Evolutionary conservation across 2,888 invertebrate genomes (phyloP).

Genomic region (Brenthis ino): DNA sequence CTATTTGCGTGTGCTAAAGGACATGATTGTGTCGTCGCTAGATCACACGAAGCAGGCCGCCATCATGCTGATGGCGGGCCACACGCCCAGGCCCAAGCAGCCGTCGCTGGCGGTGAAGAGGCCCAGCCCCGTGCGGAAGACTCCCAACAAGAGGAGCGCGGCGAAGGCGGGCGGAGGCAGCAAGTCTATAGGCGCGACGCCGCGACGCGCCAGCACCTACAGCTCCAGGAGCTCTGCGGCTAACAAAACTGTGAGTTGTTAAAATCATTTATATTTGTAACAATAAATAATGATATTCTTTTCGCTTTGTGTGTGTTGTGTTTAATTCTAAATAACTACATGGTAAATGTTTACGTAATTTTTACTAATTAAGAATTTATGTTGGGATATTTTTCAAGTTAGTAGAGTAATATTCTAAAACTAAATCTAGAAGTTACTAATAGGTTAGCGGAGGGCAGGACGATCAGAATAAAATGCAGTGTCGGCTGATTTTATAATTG

Average conservation of each 20-base stretch:
- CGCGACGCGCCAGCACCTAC: conserved; percentile 22
- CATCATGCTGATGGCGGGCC: conserved; percentile 71
- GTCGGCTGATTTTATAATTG: too few relatives aligned
- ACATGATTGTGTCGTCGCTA: conserved; percentile 41
- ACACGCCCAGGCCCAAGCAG: conserved; percentile 53
- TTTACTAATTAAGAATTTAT: too few relatives aligned
- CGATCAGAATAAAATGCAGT: too few relatives aligned
- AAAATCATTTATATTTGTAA: not conserved
- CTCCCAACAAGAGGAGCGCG: not conserved
- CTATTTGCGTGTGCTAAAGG: conserved; percentile 15
- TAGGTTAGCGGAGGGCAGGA: too few relatives aligned
- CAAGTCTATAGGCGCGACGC: conserved; percentile 19
- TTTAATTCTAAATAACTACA: too few relatives aligned
- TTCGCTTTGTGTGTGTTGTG: too few relatives aligned
- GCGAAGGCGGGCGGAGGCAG: not conserved
- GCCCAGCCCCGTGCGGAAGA: conserved; percentile 19
- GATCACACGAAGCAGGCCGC: conserved; percentile 77
- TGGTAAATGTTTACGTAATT: too few relatives aligned
- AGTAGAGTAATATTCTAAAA: too few relatives aligned
- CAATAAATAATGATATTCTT: too few relatives aligned
- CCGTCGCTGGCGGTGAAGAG: not conserved
- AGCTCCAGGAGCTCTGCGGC: conserved; percentile 12
- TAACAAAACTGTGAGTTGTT: conserved; percentile 13
- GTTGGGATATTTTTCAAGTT: too few relatives aligned
- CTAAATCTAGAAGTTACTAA: too few relatives aligned